Percentiles rank a stretch among this genome's conserved stretches.
phyloP scores from a whole-genome alignment of 1,140 invertebrate species.

The Drosophila sechellia region DNA sequence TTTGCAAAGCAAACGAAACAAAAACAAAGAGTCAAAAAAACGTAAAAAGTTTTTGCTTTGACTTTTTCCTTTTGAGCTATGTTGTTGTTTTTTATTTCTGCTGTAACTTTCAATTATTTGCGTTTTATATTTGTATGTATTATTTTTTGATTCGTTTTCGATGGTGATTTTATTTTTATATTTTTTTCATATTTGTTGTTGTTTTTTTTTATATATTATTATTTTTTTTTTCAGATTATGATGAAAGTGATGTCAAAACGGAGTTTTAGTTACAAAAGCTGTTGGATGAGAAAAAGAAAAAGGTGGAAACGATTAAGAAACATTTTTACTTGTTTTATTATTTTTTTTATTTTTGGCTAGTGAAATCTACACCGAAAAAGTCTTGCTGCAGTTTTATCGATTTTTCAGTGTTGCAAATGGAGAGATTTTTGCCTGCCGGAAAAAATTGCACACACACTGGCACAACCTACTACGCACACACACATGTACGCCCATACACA shows the following conservation, averaged over 20 bases:
- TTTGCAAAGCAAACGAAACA: constrained; percentile 54
- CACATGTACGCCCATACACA: constrained; percentile 32
- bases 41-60: constrained; percentile 62
- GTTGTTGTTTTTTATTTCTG: constrained; percentile 54
- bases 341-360: constrained; percentile 20
- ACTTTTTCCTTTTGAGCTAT: constrained; percentile 72
- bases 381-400: constrained; percentile 76
- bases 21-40: constrained; percentile 75
- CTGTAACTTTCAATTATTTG: constrained; percentile 69
- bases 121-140: constrained; percentile 63
- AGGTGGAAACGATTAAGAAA: constrained; percentile 37
- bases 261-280: constrained; percentile 93
- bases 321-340: neutral
- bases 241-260: constrained; percentile 85
- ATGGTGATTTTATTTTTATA: constrained; percentile 72
- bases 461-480: constrained; percentile 18
- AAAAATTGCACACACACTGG: constrained; percentile 61
- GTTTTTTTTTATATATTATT: constrained; percentile 68
- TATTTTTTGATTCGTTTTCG: constrained; percentile 83
- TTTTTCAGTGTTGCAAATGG: constrained; percentile 80
- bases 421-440: constrained; percentile 55
- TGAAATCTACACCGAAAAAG: constrained; percentile 70
- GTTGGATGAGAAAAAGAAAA: constrained; percentile 58
- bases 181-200: constrained; percentile 59
- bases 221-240: constrained; percentile 84